Evolutionary conservation across 2,113 vertebrate genomes (phyloP), one percentile per base, ranked within the genome.

Genomic region (Abramis brama): DNA sequence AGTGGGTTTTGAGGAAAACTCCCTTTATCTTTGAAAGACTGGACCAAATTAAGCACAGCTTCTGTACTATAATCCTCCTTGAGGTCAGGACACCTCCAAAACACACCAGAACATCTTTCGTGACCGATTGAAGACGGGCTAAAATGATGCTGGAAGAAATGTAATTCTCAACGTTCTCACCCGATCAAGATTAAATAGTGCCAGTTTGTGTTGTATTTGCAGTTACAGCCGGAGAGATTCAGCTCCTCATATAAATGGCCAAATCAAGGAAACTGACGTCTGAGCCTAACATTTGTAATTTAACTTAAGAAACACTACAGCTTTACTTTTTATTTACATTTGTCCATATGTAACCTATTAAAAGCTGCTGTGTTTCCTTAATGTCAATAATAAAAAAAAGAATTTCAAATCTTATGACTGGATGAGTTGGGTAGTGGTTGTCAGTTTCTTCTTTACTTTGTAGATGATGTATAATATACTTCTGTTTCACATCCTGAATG

Each of bases 401-500:
- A 93, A 91, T 85, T 86, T 91, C 39, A 85, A 90, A 89, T 94
- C 93, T 93, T 82, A 93, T 90, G 84, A 87, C 78, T 33, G 50
- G 52, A 79, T 74, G 33, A 57, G 45, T 39, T 77, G 87, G 83
- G 43, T 81, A 39, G 27, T 77, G 57, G 23, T 82, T 21, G 13
- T 87, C 30, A 30, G 45, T 36, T 23, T 6, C 3, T 30, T 59
- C 0, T 10, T 27, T 76, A 23, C n/a, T 5, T 23, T 45, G 39
- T 74, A 74, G 23, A 25, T 74, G 1, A 25, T 33, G 66, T 23
- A 6, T 23, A 71, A 23, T 71, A 71, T 43, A 71, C 68, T 12
- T 2, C 9, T 71, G 1, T 43, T 71, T 71, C 68, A 71, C 21
- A 43, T 43, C 36, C 36, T 71, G 68, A 23, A 43, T 23, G 10